phyloP scores from a whole-genome alignment of 37 sponge, comb jelly and placozoan genomes.

The Ianthella basta region DNA sequence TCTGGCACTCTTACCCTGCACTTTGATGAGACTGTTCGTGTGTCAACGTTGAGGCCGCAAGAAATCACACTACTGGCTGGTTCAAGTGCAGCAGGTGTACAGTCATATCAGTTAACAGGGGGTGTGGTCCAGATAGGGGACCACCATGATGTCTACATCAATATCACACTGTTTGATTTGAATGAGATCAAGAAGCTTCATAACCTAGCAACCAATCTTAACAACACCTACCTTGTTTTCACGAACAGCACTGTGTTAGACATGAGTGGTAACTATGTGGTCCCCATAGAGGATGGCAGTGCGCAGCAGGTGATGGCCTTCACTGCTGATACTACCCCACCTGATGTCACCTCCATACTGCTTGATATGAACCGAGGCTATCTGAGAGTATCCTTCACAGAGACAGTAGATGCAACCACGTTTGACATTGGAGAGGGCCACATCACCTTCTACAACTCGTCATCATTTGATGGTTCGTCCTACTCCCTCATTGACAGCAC shows the following conservation, averaged over 20 bases:
- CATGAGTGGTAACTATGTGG: constrained; percentile 77
- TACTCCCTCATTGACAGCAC: constrained; percentile 68
- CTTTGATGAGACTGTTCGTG: constrained; percentile 87
- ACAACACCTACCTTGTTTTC: constrained; percentile 66
- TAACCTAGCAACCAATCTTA: constrained; percentile 60
- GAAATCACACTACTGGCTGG: constrained; percentile 57
- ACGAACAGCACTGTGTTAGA: constrained; percentile 54
- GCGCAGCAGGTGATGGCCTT: constrained; percentile 47
- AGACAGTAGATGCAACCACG: constrained; percentile 75
- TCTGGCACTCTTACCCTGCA: constrained; percentile 59
- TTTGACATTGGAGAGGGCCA: constrained; percentile 41
- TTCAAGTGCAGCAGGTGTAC: constrained; percentile 2
- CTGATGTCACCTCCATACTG: constrained; percentile 61
- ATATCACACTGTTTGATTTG: constrained; percentile 76
- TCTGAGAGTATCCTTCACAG: constrained; percentile 70
- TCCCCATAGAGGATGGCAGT: constrained; percentile 46
- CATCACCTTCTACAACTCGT: constrained; percentile 72
- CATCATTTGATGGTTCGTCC: constrained; percentile 44
- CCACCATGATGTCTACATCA: constrained; percentile 60
- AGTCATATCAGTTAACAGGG: constrained; percentile 73
- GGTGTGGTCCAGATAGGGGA: constrained; percentile 66
- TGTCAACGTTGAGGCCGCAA: constrained; percentile 54
- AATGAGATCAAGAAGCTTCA: constrained; percentile 82
- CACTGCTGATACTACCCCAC: constrained; percentile 76
- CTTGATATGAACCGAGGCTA: constrained; percentile 68